A percentile compares a stretch with the other conserved stretches of the same genome.
Evolutionary conservation across 2,113 vertebrate genomes (phyloP).

Genomic region (Typhlomys cinereus): DNA sequence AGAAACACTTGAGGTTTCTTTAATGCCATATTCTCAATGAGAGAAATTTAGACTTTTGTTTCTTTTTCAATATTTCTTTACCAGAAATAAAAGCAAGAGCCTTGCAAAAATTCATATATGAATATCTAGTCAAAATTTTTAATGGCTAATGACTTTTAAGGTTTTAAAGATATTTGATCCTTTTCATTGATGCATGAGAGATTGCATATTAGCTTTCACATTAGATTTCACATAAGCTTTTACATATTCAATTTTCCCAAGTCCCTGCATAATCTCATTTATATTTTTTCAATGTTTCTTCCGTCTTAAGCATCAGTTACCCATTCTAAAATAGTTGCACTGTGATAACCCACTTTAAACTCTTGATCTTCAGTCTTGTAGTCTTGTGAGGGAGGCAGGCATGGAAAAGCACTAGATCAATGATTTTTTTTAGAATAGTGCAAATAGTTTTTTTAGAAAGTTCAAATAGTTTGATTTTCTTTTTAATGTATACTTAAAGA

Average conservation of each 20-base stretch:
- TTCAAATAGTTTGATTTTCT: neutral
- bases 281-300: conserved; percentile 7
- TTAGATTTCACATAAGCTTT: too few relatives aligned
- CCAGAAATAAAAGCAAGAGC: neutral
- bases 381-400: fast-evolving
- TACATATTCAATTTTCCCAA: neutral
- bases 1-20: neutral
- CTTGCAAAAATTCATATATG: too few relatives aligned
- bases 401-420: neutral
- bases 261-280: neutral
- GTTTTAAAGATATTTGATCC: neutral
- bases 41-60: neutral
- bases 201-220: too few relatives aligned
- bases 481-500: neutral
- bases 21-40: neutral
- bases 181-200: neutral
- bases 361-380: neutral
- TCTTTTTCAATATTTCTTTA: neutral
- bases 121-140: neutral
- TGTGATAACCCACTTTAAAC: too few relatives aligned
- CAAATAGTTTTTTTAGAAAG: neutral
- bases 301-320: neutral
- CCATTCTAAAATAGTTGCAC: neutral
- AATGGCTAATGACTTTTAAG: neutral
- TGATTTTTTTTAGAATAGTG: neutral